Percentiles rank a stretch among this genome's conserved stretches.
Conservation (phyloP, 2,888 invertebrate genomes). For the Brachyptera putata region DNA sequence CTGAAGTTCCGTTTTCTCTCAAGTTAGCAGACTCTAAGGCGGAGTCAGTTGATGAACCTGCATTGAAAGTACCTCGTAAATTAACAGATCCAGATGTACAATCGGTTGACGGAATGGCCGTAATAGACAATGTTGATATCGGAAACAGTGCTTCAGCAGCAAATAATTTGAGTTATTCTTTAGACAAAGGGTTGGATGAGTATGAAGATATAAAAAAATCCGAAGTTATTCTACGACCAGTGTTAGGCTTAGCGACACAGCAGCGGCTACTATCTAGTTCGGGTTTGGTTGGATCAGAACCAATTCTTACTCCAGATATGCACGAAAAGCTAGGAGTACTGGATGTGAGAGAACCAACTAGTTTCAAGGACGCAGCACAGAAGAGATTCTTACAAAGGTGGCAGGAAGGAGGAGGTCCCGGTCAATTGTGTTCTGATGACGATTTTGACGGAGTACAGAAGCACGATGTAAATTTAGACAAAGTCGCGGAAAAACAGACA, state of each 20-base stretch:
- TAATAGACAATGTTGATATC: neutral
- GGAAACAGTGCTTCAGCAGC: neutral
- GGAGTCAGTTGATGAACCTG: constrained; percentile 19
- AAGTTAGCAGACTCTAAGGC: constrained; percentile 22
- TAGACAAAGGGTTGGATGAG: constrained; percentile 34
- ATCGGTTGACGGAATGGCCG: constrained; percentile 17
- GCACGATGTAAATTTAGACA: neutral
- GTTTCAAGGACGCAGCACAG: constrained; percentile 26
- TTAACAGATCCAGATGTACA: constrained; percentile 23
- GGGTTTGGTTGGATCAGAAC: constrained; percentile 30
- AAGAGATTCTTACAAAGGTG: constrained; percentile 29
- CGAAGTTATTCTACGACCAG: constrained; percentile 6
- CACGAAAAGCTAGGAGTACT: constrained; percentile 2
- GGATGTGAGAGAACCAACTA: constrained; percentile 1
- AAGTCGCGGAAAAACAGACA: neutral
- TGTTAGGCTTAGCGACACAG: neutral
- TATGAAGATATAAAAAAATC: constrained; percentile 32
- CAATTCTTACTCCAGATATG: constrained; percentile 24
- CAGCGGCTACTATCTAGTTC: neutral
- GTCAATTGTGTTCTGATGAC: constrained; percentile 31
- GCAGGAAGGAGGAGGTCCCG: constrained; percentile 30
- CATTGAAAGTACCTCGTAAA: constrained; percentile 15
- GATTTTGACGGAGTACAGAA: constrained; percentile 20
- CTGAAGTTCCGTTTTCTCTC: constrained; percentile 27
- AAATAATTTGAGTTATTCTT: constrained; percentile 29